Percentiles rank a stretch among this genome's conserved stretches.
phyloP scores from a whole-genome alignment of 2,113 vertebrate species.

The Tetrax tetrax region DNA sequence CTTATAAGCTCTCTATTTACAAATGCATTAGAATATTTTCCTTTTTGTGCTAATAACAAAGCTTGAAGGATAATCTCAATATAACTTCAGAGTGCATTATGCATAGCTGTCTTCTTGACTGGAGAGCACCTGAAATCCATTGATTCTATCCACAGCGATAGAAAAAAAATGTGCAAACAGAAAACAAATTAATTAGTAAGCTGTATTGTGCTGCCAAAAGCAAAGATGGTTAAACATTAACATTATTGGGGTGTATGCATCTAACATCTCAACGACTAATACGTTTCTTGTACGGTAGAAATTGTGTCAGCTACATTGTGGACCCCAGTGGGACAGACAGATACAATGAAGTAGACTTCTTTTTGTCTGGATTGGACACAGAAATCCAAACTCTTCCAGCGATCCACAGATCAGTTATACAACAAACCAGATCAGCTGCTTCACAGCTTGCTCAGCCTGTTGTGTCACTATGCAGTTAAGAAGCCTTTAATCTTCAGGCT shows the following conservation, averaged over 20 bases:
- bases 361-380: background rate
- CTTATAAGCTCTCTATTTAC: background rate
- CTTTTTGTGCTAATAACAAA: background rate
- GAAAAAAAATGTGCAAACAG: background rate
- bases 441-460: conserved; percentile 16
- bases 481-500: conserved; percentile 48
- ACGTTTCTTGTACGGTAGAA: background rate
- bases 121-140: background rate
- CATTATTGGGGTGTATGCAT: background rate
- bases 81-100: background rate
- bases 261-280: background rate
- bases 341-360: background rate
- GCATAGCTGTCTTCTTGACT: background rate
- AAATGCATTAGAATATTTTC: background rate
- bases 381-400: background rate
- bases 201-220: background rate
- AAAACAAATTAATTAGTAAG: conserved; percentile 22
- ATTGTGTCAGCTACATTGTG: background rate
- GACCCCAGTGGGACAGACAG: background rate
- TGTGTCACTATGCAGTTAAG: background rate
- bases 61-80: background rate
- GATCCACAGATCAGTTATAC: background rate
- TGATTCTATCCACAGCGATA: background rate
- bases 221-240: background rate
- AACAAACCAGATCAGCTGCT: background rate